Percentiles rank a stretch among this genome's conserved stretches.
Conservation (phyloP, 2,888 invertebrate genomes). For the Alitta virens region DNA sequence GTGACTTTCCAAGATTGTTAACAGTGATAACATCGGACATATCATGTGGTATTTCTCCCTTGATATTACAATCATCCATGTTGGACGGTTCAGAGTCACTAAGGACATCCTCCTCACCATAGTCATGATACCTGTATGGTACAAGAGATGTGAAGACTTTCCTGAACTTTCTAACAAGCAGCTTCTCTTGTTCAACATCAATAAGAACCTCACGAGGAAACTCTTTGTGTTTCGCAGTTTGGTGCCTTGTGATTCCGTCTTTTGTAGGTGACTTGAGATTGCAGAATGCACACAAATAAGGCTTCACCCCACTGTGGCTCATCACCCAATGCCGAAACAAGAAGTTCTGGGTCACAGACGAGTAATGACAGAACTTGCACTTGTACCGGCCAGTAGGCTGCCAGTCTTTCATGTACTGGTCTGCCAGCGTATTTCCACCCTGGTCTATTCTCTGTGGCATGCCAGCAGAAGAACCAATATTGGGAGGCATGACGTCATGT, state of each 20-base stretch:
- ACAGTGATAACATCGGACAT: too few relatives aligned
- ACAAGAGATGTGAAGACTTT: not conserved
- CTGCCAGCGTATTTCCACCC: slow-evolving; percentile 4
- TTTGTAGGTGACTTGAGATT: slow-evolving; percentile 10
- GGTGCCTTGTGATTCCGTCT: slow-evolving; percentile 12
- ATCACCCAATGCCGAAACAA: slow-evolving; percentile 16
- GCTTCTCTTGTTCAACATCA: slow-evolving; percentile 10
- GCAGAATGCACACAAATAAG: slow-evolving; percentile 14
- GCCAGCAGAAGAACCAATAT: too few relatives aligned
- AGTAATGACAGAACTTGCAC: slow-evolving; percentile 13
- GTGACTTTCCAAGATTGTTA: too few relatives aligned
- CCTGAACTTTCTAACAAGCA: slow-evolving; percentile 7
- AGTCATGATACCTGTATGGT: not conserved
- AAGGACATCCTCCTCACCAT: not conserved
- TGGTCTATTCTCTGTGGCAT: too few relatives aligned
- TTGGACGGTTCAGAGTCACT: too few relatives aligned
- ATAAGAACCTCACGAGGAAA: slow-evolving; percentile 6
- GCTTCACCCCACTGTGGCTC: slow-evolving; percentile 11
- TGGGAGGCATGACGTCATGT: too few relatives aligned
- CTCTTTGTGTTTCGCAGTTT: slow-evolving; percentile 9
- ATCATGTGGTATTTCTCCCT: too few relatives aligned
- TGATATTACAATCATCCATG: too few relatives aligned
- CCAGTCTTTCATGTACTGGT: slow-evolving; percentile 16
- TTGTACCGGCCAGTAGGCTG: slow-evolving; percentile 12
- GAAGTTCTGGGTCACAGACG: slow-evolving; percentile 14